Evolutionary conservation across 37 sponge, comb jelly and placozoan species (phyloP), one percentile per base, ranked within the genome.

Genomic region (Petrosia ficiformis): DNA sequence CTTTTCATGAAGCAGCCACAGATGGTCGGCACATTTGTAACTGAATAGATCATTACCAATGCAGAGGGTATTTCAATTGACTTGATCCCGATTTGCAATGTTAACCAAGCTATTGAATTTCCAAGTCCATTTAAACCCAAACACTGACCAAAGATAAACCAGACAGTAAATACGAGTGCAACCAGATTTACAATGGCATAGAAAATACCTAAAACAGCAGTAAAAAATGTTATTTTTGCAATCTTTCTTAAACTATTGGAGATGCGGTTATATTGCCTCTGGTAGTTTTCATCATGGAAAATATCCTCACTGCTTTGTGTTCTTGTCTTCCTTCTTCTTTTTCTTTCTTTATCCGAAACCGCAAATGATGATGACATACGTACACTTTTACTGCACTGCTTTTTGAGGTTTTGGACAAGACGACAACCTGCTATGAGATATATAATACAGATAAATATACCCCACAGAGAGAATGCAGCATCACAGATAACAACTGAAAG

Each of bases 401-500:
- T 42, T 40, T 36, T 68, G 28, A 81, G 11, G 52, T 73, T 29
- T 1, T 59, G 4, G 14, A 65, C 57, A 26, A 86, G 66, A 2
- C 77, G 25, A 2, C 42, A 19, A 2, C 81, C 87, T 2, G 80
- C 54, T 31, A 82, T 24, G 1, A 88, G 16, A 42, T 65, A 88
- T 0, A 57, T 33, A 4, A 82, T 32, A 42, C 83, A 82, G 19
- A 82, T 59, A 0, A 63, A 10, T 8, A 82, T 21, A 0, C 89
- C 89, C 82, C 82, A 88, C 2, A 82, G 37, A 6, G 70, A 21
- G 57, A 80, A 82, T n/a, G 48, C 42, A 10, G 33, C 37, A 28
- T 78, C 70, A 35, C 89, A 88, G 37, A 71, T 41, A 14, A 77
- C 28, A 0, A 82, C 56, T 21, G 71, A 6, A 21, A 80, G 5